phyloP scores from a whole-genome alignment of 2,888 invertebrate species.

The Metellina segmentata region DNA sequence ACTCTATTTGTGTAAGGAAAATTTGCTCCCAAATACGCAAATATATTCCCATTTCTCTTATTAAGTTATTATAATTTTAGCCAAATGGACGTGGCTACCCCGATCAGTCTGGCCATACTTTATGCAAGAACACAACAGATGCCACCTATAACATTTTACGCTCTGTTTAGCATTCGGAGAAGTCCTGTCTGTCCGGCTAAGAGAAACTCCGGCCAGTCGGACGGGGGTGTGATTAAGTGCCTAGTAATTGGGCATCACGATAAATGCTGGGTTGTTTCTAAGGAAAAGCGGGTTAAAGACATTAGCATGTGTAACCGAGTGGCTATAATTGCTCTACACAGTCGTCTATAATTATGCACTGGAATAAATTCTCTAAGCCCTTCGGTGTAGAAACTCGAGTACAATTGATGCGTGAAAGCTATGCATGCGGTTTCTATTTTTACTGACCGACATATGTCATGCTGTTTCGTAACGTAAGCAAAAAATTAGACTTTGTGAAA shows the following conservation, averaged over 20 bases:
- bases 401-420: too few species aligned
- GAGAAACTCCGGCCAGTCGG: neutral
- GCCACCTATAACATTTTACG: slow-evolving; percentile 17
- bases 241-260: slow-evolving; percentile 14
- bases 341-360: neutral
- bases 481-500: too few species aligned
- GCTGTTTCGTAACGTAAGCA: too few species aligned
- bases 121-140: slow-evolving; percentile 3
- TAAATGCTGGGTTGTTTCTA: slow-evolving; percentile 6
- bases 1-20: too few species aligned
- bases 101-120: neutral
- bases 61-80: too few species aligned
- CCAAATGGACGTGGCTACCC: neutral
- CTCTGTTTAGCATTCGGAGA: slow-evolving; percentile 26
- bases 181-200: neutral
- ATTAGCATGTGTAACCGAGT: slow-evolving; percentile 50
- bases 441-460: too few species aligned
- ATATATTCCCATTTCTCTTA: too few species aligned
- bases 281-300: slow-evolving; percentile 32
- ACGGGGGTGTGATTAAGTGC: neutral
- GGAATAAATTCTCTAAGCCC: neutral
- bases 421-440: too few species aligned
- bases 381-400: too few species aligned
- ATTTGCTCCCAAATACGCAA: too few species aligned
- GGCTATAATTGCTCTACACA: neutral